Conservation (phyloP, 2,888 invertebrate genomes). For the Meandrusa payeni region DNA sequence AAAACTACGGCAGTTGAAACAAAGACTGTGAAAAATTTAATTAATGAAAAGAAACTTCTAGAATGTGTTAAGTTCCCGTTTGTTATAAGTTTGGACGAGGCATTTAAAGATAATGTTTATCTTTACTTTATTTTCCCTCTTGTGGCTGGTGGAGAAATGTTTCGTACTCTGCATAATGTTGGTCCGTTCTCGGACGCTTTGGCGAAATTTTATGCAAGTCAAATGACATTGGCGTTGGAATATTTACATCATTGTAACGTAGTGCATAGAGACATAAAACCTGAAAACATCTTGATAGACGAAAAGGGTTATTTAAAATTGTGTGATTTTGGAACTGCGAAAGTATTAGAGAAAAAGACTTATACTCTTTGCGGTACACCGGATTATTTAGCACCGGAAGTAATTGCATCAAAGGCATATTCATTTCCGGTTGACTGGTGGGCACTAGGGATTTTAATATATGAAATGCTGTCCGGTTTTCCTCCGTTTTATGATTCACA, state of each 20-base stretch:
- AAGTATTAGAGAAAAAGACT: constrained; percentile 87
- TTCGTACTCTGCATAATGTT: constrained; percentile 85
- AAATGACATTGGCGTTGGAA: constrained; percentile 93
- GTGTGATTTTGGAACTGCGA: constrained; percentile 97
- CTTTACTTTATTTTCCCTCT: constrained; percentile 92
- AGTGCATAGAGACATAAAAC: constrained; percentile 94
- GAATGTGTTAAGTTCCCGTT: constrained; percentile 92
- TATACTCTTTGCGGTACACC: constrained; percentile 97
- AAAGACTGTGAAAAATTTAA: constrained; percentile 93
- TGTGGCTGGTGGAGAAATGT: constrained; percentile 92
- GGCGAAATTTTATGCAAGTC: constrained; percentile 93
- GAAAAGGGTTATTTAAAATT: constrained; percentile 88
- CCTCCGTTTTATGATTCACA: constrained; percentile 95
- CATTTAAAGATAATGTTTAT: constrained; percentile 92
- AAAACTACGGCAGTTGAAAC: constrained; percentile 92
- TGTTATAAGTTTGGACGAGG: constrained; percentile 87
- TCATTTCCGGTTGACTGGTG: constrained; percentile 97
- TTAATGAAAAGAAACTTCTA: constrained; percentile 93
- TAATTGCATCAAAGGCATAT: constrained; percentile 93
- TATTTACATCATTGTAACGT: constrained; percentile 93
- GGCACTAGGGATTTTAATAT: constrained; percentile 93
- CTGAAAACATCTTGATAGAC: constrained; percentile 93
- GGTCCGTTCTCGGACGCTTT: constrained; percentile 86
- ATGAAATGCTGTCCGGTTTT: constrained; percentile 93
- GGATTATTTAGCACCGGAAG: constrained; percentile 96